These are phyloP conservation scores for Seriola aureovittata DNA, from an alignment of 2,113 vertebrate species.

Conservation along the genomic window DNA sequence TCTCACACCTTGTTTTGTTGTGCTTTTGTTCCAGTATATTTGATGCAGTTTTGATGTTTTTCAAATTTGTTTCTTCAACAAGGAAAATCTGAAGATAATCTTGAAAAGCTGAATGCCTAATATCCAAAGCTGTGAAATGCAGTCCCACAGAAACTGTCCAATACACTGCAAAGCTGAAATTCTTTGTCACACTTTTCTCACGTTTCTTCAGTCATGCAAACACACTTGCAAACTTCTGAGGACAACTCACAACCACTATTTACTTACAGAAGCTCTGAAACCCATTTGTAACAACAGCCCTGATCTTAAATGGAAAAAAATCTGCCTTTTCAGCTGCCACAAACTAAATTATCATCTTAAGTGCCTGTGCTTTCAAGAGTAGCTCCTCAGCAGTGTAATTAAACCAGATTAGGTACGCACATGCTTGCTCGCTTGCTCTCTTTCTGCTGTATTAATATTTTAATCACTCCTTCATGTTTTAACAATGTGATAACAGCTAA, in stretches of 20 bases:
- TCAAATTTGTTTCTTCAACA: background rate
- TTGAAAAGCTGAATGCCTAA: conserved; percentile 2
- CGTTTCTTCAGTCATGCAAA: background rate
- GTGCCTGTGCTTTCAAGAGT: conserved; percentile 17
- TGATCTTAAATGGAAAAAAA: conserved; percentile 2
- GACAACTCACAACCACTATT: background rate
- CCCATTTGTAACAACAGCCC: background rate
- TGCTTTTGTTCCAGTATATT: background rate
- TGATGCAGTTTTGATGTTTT: background rate
- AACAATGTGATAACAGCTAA: conserved; percentile 31
- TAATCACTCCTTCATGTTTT: conserved; percentile 35
- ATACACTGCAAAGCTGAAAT: conserved; percentile 21
- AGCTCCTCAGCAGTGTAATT: conserved; percentile 20
- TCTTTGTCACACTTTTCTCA: background rate
- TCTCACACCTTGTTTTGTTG: background rate
- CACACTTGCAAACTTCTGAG: background rate
- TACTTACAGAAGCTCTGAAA: conserved; percentile 1
- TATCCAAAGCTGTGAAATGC: conserved; percentile 27
- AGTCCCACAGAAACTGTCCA: conserved; percentile 7
- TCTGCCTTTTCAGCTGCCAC: background rate
- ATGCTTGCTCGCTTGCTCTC: background rate
- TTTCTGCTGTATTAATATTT: conserved; percentile 38
- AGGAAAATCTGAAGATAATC: background rate
- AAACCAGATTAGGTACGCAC: conserved; percentile 7
- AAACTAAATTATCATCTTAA: conserved; percentile 7